Evolutionary conservation across 2,888 invertebrate species (phyloP).

Genomic region (Cheilosia scutellata): DNA sequence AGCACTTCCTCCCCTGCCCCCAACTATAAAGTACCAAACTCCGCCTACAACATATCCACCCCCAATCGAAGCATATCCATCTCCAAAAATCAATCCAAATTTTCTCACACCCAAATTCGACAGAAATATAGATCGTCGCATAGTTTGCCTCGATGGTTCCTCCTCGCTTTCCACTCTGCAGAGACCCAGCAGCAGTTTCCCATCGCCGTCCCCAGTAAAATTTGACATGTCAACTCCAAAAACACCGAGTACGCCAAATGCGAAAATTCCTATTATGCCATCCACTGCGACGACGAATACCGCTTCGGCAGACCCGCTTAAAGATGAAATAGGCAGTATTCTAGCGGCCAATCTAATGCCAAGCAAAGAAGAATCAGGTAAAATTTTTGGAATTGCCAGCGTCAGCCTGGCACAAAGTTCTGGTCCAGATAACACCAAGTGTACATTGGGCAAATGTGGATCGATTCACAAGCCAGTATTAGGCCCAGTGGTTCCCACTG

Average conservation of each 20-base stretch:
- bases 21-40: conserved; percentile 82
- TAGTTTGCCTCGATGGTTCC: conserved; percentile 64
- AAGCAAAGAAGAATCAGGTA: conserved; percentile 84
- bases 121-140: conserved; percentile 77
- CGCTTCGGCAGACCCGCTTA: conserved; percentile 80
- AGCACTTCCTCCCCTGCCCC: conserved; percentile 71
- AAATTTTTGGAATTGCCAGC: conserved; percentile 84
- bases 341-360: conserved; percentile 84
- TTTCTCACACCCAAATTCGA: conserved; percentile 84
- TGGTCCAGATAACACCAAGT: conserved; percentile 84
- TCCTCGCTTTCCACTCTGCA: conserved; percentile 77
- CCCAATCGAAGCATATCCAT: conserved; percentile 83
- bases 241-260: conserved; percentile 74
- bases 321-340: conserved; percentile 83
- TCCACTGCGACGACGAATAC: conserved; percentile 41
- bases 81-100: conserved; percentile 83
- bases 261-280: conserved; percentile 76
- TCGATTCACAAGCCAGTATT: conserved; percentile 84
- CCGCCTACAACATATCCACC: conserved; percentile 83
- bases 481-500: conserved; percentile 84
- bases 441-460: conserved; percentile 84
- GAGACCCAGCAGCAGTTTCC: conserved; percentile 79
- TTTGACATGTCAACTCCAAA: conserved; percentile 78
- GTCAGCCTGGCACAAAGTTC: conserved; percentile 84
- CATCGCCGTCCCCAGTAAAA: conserved; percentile 80